A percentile compares a stretch with the other conserved stretches of the same genome.
Conservation (phyloP, 2,113 vertebrate genomes). For the Porphyrio hochstetteri region DNA sequence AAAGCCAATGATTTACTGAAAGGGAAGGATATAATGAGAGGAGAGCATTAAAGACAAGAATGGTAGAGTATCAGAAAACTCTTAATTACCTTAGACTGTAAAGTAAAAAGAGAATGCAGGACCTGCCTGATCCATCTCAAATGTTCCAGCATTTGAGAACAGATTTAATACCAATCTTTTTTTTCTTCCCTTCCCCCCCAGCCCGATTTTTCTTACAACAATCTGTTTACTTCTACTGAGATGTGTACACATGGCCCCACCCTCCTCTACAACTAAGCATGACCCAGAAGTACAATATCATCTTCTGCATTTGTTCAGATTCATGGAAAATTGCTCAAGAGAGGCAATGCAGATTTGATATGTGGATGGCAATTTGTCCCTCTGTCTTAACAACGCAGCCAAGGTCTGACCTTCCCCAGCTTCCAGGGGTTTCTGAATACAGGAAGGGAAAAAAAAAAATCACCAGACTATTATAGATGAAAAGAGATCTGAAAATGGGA, state of each 20-base stretch:
- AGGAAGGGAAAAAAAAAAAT: background rate
- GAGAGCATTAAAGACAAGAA: background rate
- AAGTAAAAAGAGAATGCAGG: background rate
- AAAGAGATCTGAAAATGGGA: background rate
- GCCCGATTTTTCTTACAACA: background rate
- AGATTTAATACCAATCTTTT: background rate
- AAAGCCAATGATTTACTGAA: background rate
- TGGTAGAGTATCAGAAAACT: background rate
- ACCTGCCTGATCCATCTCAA: background rate
- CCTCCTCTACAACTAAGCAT: background rate
- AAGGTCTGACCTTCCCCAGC: slow-evolving; percentile 12
- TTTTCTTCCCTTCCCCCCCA: fast-evolving
- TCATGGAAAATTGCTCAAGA: slow-evolving; percentile 24
- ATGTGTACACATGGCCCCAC: background rate
- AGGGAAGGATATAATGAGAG: background rate
- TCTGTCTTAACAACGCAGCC: slow-evolving; percentile 11
- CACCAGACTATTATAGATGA: background rate
- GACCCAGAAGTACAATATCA: background rate
- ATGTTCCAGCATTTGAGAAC: background rate
- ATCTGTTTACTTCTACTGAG: background rate
- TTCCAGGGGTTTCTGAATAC: background rate
- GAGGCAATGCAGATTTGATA: background rate
- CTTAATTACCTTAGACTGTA: background rate
- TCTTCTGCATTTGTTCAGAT: background rate
- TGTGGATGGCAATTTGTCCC: slow-evolving; percentile 21